Percentiles rank a stretch among this genome's conserved stretches.
phyloP scores from a whole-genome alignment of 2,797 vertebrate genomes.

The Tarsius wallacei region DNA sequence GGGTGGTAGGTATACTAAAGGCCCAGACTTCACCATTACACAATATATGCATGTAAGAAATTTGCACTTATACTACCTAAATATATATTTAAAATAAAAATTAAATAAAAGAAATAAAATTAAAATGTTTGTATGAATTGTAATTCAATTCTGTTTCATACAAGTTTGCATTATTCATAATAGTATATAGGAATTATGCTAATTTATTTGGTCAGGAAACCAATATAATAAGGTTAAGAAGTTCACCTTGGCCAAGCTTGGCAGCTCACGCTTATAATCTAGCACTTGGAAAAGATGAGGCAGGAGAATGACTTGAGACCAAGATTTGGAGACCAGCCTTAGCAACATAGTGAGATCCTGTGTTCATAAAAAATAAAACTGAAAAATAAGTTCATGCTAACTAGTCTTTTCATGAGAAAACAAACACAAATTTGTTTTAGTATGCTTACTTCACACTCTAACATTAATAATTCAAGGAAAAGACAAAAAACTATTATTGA shows the following conservation, averaged over 20 bases:
- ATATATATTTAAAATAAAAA: too few relatives aligned
- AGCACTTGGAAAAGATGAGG: too few relatives aligned
- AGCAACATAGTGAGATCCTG: too few relatives aligned
- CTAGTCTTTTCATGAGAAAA: slow-evolving; percentile 23
- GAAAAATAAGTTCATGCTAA: neutral
- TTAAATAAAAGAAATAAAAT: too few relatives aligned
- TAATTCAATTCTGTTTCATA: slow-evolving; percentile 25
- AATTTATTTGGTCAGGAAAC: slow-evolving; percentile 22
- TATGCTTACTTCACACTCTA: neutral
- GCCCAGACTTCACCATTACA: too few relatives aligned
- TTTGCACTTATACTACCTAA: too few relatives aligned
- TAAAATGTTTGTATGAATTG: slow-evolving; percentile 51
- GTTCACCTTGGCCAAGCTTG: neutral
- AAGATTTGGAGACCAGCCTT: too few relatives aligned
- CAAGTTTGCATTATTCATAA: slow-evolving; percentile 36
- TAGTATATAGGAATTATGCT: neutral
- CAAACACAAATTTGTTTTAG: neutral
- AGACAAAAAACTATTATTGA: neutral
- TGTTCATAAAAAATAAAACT: too few relatives aligned
- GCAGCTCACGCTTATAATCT: too few relatives aligned
- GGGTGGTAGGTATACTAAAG: too few relatives aligned
- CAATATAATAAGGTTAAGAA: neutral
- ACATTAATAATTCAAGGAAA: slow-evolving; percentile 23
- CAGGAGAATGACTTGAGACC: too few relatives aligned
- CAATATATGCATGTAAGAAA: too few relatives aligned